Conservation (phyloP, 2,797 vertebrate species). For the Acanthornis magna region DNA sequence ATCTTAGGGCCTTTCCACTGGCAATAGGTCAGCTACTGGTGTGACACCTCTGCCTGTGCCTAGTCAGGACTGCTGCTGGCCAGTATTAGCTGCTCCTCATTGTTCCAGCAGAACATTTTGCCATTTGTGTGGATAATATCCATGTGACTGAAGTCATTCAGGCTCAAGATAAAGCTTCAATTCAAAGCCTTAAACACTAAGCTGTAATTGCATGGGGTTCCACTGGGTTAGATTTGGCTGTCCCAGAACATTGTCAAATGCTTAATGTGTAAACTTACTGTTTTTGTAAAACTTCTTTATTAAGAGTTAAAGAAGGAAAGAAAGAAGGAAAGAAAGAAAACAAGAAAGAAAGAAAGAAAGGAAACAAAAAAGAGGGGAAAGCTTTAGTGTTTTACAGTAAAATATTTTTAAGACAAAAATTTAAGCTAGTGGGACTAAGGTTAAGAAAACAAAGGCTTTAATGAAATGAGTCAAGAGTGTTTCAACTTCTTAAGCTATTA, state of each 20-base stretch:
- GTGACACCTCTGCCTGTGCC: neutral
- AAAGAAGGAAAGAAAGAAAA: neutral
- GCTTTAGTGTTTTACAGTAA: neutral
- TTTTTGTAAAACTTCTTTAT: neutral
- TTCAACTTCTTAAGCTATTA: neutral
- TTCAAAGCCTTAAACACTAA: neutral
- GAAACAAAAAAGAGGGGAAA: accelerated
- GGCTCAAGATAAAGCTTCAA: neutral
- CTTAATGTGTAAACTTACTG: neutral
- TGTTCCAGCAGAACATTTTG: neutral
- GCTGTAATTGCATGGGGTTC: neutral
- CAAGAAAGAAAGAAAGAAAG: neutral
- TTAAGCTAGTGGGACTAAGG: neutral
- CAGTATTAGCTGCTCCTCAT: neutral
- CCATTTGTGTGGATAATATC: neutral
- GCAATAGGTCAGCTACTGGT: neutral
- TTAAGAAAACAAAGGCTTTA: neutral
- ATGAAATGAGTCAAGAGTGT: neutral
- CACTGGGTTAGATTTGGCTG: neutral
- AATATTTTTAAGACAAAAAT: neutral
- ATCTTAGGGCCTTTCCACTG: neutral
- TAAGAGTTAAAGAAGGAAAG: neutral
- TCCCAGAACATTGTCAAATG: neutral
- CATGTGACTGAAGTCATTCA: neutral
- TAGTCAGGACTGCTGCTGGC: neutral